These are phyloP conservation scores for Forbesichthys agassizii DNA, from an alignment of 2,113 vertebrate species.

Conservation along the genomic window DNA sequence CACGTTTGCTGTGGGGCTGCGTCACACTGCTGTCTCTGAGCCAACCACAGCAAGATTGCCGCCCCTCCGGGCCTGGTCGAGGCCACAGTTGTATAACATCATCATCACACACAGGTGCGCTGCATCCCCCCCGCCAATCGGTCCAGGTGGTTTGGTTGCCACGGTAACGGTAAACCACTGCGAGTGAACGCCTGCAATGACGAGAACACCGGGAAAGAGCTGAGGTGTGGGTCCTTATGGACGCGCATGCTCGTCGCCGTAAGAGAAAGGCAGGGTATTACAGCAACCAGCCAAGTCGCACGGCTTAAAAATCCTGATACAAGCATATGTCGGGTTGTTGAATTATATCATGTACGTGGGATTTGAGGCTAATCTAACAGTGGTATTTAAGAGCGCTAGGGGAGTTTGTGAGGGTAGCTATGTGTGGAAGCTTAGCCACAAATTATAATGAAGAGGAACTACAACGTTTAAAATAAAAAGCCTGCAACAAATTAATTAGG, in stretches of 20 bases:
- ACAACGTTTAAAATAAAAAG: not conserved
- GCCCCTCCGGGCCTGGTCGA: too few species aligned
- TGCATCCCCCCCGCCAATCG: too few species aligned
- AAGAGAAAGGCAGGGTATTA: not conserved
- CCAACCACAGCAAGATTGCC: too few species aligned
- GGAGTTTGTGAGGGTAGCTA: not conserved
- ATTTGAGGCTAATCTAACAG: not conserved
- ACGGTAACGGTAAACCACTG: too few species aligned
- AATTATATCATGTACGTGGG: not conserved
- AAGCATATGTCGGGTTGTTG: not conserved
- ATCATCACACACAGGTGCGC: too few species aligned
- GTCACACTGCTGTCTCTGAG: too few species aligned
- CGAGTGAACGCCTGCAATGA: too few species aligned
- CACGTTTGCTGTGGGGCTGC: too few species aligned
- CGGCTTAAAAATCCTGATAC: not conserved
- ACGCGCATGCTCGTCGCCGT: not conserved
- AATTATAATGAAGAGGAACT: not conserved
- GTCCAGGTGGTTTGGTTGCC: too few species aligned
- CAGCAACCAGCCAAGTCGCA: not conserved
- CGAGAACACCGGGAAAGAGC: too few species aligned
- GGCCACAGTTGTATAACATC: too few species aligned
- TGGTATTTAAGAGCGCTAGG: not conserved
- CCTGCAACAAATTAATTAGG: not conserved
- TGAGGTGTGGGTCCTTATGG: too few species aligned
- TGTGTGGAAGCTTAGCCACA: conserved; percentile 3